Conservation (phyloP, 2,113 vertebrate species). For the Egretta garzetta region DNA sequence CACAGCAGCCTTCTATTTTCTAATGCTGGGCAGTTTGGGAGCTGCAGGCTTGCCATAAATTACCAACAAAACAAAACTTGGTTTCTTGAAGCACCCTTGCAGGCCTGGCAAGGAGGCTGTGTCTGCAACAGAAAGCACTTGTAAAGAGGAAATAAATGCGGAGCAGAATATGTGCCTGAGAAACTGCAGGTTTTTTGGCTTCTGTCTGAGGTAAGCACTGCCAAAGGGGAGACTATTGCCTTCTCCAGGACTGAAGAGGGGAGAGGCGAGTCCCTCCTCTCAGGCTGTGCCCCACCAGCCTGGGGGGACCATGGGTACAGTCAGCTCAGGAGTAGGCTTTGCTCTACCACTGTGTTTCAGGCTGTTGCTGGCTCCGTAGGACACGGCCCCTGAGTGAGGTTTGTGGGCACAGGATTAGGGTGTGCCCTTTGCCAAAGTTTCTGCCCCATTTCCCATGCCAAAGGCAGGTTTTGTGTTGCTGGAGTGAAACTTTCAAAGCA, state of each 20-base stretch:
- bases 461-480: background rate
- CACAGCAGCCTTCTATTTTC: background rate
- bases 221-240: background rate
- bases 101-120: background rate
- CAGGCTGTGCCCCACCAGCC: background rate
- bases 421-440: background rate
- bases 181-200: background rate
- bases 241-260: background rate
- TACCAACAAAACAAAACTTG: background rate
- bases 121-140: background rate
- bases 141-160: background rate
- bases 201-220: background rate
- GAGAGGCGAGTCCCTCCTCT: background rate
- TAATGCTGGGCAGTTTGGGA: background rate
- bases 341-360: background rate
- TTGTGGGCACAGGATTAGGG: background rate
- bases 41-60: slow-evolving; percentile 32
- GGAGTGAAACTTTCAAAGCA: background rate
- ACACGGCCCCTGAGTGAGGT: background rate
- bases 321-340: background rate
- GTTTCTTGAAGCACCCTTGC: background rate
- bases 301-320: background rate
- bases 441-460: background rate
- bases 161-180: background rate
- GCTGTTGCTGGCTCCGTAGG: background rate